Conservation (phyloP, 2,113 vertebrate genomes). For the cattle (Bos taurus) region DNA sequence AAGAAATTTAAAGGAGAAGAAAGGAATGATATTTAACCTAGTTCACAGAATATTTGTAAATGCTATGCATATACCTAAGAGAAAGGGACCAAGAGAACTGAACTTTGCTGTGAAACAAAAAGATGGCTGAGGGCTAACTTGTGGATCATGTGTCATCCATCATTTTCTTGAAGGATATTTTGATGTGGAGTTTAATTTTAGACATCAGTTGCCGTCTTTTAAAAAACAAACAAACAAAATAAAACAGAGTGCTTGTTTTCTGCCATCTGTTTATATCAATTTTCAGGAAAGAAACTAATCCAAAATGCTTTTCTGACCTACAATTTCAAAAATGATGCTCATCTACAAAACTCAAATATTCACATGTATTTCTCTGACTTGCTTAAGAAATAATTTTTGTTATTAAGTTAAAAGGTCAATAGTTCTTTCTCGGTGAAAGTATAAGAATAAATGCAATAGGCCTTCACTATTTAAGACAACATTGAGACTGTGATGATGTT, state of each 20-base stretch:
- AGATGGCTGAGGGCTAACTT: not conserved
- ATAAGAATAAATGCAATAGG: not conserved
- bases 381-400: not conserved
- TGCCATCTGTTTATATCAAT: not conserved
- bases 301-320: not conserved
- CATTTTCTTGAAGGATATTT: not conserved
- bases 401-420: not conserved
- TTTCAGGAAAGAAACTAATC: not conserved
- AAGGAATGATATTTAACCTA: not conserved
- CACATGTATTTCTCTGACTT: not conserved
- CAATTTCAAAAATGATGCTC: not conserved
- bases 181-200: slow-evolving; percentile 40
- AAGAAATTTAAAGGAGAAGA: not conserved
- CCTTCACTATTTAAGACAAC: not conserved
- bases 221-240: no score
- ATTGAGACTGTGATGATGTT: not conserved
- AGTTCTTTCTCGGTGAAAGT: not conserved
- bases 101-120: not conserved
- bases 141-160: not conserved
- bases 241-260: not conserved
- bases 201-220: not conserved
- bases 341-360: not conserved
- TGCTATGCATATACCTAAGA: not conserved
- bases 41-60: not conserved
- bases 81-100: not conserved